Evolutionary conservation across 2,888 invertebrate species (phyloP), one percentile per base, ranked within the genome.

Genomic region (Tetropium fuscum): DNA sequence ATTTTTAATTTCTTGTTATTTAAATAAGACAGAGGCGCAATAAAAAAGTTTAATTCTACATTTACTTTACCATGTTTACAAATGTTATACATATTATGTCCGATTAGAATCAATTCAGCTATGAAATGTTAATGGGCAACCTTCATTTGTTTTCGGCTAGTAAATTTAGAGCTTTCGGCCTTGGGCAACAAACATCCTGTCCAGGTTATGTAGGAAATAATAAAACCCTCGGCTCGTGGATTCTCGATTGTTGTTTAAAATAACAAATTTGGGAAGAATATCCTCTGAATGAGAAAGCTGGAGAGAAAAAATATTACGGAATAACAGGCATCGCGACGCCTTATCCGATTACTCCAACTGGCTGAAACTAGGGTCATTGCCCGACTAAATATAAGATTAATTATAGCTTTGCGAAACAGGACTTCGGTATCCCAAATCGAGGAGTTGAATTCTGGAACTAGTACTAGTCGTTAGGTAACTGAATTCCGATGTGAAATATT

Each of bases 351-450:
- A 36, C 1, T 36, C 4, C 22, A 8, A 3, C 11, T 36, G 20
- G n/a, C 8, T n/a, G n/a, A n/a, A 13, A 19, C 32, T 36, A 48
- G 38, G 48, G 48, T 48, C 36, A 34, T 36, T 54, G 54, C 54
- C 38, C 45, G 18, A 34, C 53, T 53, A 49, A 53, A 47, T 48
- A 47, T 53, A 53, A 18, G 32, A 22, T 20, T 25, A 53, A 53
- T 45, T 40, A 48, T 41, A 43, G 49, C 47, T 30, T 32, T 41
- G 56, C 32, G 19, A 41, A 30, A 30, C 51, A n/a, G n/a, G n/a
- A n/a, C n/a, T n/a, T 22, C 20, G 58, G 53, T 32, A 58, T 58
- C 47, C 53, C 47, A 58, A 58, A 58, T 41, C 43, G 58, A 58
- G 47, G 32, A 58, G 44, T 40, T 11, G 25, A 32, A 53, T 45